Base-by-base conservation (phyloP, 2,113 vertebrate genomes). In the Macquaria australasica region DNA sequence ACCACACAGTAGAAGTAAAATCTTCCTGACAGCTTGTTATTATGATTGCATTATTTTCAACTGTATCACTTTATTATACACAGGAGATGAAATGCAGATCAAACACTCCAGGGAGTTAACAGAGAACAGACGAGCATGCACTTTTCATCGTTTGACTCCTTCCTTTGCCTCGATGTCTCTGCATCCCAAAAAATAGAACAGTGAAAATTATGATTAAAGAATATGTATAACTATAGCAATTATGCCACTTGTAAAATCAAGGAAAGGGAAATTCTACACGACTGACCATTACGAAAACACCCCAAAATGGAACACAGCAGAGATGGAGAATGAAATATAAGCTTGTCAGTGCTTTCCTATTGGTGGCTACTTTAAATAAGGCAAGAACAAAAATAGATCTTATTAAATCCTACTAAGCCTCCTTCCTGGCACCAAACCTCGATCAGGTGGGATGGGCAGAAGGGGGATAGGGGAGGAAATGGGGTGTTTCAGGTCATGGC, bases 401-500 rank as follows among this genome's bases (percentile, higher is more conserved):
- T 68, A 76, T 81, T 77, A 81, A 75, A 74, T 84, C 66, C 56
- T n/a, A 64, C 67, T 66, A 58, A 67, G 67, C 64, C 53, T 78
- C 6, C 43, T 59, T 78, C 69, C 75, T 63, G 37, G 53, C 68
- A 88, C 51, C 25, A 82, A 87, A 88, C 77, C 79, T 60, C 55
- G 79, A 87, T 88, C 81, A 84, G 91, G 82, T 87, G 60, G 84
- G 88, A 73, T 45, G 73, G 56, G 48, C 45, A 28, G 34, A 48
- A 69, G 72, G 58, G 68, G 16, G 55, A 31, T 28, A 23, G 45
- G 37, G 23, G 64, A 74, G 73, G 78, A 86, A 60, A 71, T 55
- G 60, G 70, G 73, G 83, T 71, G 64, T 93, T 89, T 85, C 83
- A 86, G 92, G 92, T 89, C 87, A 87, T 62, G 87, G 81, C 77